These are phyloP conservation scores for Puffinus mauretanicus DNA, from an alignment of 2,113 vertebrate species.

Conservation along the genomic window DNA sequence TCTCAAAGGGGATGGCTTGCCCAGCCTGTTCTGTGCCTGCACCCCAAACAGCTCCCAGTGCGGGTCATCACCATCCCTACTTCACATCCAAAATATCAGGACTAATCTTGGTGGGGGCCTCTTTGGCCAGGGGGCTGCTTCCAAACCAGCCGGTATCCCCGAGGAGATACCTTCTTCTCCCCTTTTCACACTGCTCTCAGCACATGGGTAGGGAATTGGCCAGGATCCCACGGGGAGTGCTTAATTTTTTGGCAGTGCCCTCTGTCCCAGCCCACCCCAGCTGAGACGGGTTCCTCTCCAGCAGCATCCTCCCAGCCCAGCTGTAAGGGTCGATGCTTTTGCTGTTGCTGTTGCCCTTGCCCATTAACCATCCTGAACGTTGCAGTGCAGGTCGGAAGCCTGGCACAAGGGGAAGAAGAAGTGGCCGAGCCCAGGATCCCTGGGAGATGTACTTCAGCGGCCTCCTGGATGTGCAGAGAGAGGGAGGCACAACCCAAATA, in stretches of 20 bases:
- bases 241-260: background rate
- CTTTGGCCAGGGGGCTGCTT: background rate
- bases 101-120: background rate
- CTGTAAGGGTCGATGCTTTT: background rate
- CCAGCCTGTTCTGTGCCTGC: background rate
- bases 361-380: background rate
- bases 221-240: rapidly evolving
- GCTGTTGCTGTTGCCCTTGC: background rate
- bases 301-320: background rate
- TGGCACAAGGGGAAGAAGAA: background rate
- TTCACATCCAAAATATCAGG: background rate
- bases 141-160: background rate
- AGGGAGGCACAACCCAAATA: background rate
- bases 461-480: background rate
- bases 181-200: background rate
- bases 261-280: background rate
- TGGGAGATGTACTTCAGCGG: background rate
- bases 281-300: background rate
- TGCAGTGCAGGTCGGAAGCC: background rate
- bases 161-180: background rate
- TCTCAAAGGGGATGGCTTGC: background rate
- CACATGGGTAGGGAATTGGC: background rate
- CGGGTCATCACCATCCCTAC: background rate
- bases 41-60: background rate
- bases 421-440: background rate